Base-by-base conservation (phyloP, 37 sponge, comb jelly and placozoan genomes). In the Chondrilla cf. caribensis region DNA sequence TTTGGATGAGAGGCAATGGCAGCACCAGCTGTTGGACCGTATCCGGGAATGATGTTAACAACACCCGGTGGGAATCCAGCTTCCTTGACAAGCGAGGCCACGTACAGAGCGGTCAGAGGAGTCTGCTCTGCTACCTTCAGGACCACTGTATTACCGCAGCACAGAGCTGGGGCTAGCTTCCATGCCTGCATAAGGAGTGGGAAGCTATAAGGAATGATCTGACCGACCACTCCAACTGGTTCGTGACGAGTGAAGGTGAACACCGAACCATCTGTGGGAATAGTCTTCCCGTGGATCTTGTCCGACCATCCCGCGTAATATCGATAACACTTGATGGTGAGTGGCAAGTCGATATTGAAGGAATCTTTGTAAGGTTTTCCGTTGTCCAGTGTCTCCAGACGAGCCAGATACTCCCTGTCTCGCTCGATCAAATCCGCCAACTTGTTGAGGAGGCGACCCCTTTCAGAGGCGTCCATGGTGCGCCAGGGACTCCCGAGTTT, bases 31-130 rank as follows among this genome's bases (percentile, higher is more conserved):
- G 98, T 95, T 2, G 96, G 96, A 25, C 98, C 96, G 81, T 91
- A 97, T 29, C 98, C 98, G 3, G 91, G 84, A 32, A 97, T 62
- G 39, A 97, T 77, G 86, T 97, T 97, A 58, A 98, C 86, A 18
- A 98, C 99, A 65, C 99, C 99, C 7, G 97, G 94, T 28, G 98
- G 98, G 58, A 97, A 97, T 0, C 98, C 98, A 55, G 94, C 98
- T 86, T 97, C 96, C 57, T 21, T 58, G 66, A 86, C 79, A 17
- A 97, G 92, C 19, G 89, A 75, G 38, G 92, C 95, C 43, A 95
- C 57, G 62, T 97, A 95, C 80, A 97, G 94, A n/a, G 91, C 98
- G 33, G 96, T 86, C 29, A 98, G 88, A 5, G 96, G 96, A 2
- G 99, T 95, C 88, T 95, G 99, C 81, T 95, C 96, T 0, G 99